Percentiles rank a stretch among this genome's conserved stretches.
These are phyloP conservation scores for Esox niger DNA, from an alignment of 2,113 vertebrate species.

Conservation along the genomic window DNA sequence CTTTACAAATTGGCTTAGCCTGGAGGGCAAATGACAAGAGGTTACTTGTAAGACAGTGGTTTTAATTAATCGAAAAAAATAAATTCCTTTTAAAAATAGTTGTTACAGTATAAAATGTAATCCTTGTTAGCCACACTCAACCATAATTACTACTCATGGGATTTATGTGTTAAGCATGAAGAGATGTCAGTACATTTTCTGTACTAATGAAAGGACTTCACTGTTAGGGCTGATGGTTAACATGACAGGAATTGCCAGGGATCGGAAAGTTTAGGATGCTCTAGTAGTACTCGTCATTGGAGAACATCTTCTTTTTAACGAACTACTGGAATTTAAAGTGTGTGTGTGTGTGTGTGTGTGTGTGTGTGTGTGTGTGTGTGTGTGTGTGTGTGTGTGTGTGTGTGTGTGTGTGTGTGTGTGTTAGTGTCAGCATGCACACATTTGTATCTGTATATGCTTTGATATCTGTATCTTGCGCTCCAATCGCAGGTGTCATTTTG, in stretches of 20 bases:
- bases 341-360: neutral
- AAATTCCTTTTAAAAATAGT: constrained; percentile 92
- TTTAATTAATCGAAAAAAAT: constrained; percentile 98
- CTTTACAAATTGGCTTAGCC: constrained; percentile 81
- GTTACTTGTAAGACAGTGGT: constrained; percentile 85
- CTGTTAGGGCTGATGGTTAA: constrained; percentile 74
- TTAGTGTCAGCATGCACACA: neutral
- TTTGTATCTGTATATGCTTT: neutral
- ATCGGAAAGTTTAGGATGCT: neutral
- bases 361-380: constrained; percentile 28
- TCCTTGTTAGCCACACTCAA: constrained; percentile 85
- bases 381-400: neutral
- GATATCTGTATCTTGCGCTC: neutral
- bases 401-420: constrained; percentile 28
- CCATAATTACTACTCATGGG: constrained; percentile 90
- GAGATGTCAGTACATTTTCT: constrained; percentile 85
- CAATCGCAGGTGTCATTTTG: constrained; percentile 10
- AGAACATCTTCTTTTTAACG: neutral
- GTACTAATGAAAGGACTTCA: constrained; percentile 84
- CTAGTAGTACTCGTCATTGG: neutral
- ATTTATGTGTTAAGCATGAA: constrained; percentile 87
- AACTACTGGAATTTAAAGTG: constrained; percentile 35
- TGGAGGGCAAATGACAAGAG: constrained; percentile 88
- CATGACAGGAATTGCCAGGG: constrained; percentile 67
- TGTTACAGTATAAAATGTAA: constrained; percentile 85